Evolutionary conservation across 2,888 invertebrate species (phyloP).

Genomic region (Eumerus sabulonum): DNA sequence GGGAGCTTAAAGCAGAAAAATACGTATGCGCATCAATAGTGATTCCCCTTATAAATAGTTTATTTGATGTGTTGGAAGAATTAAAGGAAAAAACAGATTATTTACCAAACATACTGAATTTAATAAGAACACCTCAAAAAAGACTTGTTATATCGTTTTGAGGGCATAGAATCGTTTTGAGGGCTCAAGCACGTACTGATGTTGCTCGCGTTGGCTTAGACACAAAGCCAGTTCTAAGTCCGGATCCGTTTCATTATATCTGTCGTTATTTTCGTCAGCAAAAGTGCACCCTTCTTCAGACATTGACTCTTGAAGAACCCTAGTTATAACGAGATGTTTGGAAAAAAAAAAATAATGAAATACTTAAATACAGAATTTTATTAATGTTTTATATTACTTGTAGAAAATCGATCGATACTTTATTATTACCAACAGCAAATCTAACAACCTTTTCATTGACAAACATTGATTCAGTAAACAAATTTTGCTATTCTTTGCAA

Average conservation of each 20-base stretch:
- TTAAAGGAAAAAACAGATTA: no score
- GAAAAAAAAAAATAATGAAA: slow-evolving; percentile 53
- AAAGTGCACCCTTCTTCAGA: slow-evolving; percentile 71
- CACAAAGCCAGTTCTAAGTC: slow-evolving; percentile 87
- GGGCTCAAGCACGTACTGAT: slow-evolving; percentile 81
- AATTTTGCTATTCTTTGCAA: no score
- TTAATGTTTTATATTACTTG: no score
- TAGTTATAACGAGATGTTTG: slow-evolving; percentile 67
- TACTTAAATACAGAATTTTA: slow-evolving; percentile 39
- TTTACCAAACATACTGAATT: no score
- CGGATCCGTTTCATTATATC: slow-evolving; percentile 79
- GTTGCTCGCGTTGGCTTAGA: slow-evolving; percentile 85
- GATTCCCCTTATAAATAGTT: no score
- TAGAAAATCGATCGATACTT: no score
- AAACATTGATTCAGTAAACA: no score
- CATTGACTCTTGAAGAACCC: slow-evolving; percentile 77
- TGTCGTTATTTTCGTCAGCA: slow-evolving; percentile 76
- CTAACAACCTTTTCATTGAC: no score
- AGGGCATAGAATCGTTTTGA: slow-evolving; percentile 83
- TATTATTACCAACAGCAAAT: no score
- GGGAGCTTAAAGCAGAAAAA: no score
- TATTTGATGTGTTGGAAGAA: no score
- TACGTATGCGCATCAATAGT: no score
- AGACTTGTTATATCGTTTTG: slow-evolving; percentile 84
- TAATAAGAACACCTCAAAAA: slow-evolving; percentile 79